Evolutionary conservation across 1,140 invertebrate genomes (phyloP), one percentile per base, ranked within the genome.

Genomic region (Caenorhabditis briggsae): DNA sequence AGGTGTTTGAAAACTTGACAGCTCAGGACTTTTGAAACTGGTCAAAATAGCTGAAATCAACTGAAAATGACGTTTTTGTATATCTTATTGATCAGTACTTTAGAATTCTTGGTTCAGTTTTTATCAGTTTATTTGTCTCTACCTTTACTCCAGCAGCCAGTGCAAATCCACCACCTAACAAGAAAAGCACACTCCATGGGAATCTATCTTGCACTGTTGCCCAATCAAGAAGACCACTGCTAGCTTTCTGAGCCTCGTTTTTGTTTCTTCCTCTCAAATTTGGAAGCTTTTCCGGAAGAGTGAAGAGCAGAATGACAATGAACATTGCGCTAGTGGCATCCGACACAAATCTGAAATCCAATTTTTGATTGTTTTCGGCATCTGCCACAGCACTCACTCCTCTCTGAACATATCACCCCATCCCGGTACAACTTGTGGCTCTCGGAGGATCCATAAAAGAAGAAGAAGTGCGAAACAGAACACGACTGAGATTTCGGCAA

Each of bases 391-490:
- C 8, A 78, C 82, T 70, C 33, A 89, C 88, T 83, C 84, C n/a
- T 89, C 43, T 48, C 70, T 84, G 61, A 94, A 93, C 18, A 93
- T 88, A 23, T 85, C 88, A 1, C 90, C 92, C 94, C 96, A 96
- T n/a, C 96, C 96, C 0, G 93, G 92, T 87, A 96, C 95, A 91
- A 96, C 96, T 85, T 95, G 95, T 0, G 96, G 96, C 70, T 95
- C 95, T 64, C 96, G 94, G 92, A 97, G 96, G 92, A 97, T 95
- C 95, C 96, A 97, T 83, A 97, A 93, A 74, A 95, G 88, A 0
- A 97, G 95, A 5, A 96, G 95, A 14, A 95, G 88, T 7, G 96
- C 91, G 91, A 97, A 97, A 23, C 96, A 93, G 14, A 94, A 88
- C 41, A 95, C 95, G 0, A 96, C 95, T 20, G 94, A 93, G 3